These are phyloP conservation scores for Pristionchus exspectatus DNA, from an alignment of 2,888 invertebrate genomes.

Conservation along the genomic window DNA sequence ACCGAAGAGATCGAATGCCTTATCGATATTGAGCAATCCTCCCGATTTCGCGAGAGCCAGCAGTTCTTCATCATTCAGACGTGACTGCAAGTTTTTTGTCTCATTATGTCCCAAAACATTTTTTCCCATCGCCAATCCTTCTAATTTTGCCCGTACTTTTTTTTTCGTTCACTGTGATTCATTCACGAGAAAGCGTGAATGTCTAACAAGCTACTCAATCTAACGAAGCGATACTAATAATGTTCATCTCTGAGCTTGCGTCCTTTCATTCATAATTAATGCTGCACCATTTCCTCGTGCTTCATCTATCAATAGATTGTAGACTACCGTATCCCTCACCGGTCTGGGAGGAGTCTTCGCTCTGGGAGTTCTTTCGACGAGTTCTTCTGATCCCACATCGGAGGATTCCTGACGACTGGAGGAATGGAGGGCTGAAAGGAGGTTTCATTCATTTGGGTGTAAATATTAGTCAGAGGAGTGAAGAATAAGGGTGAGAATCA, in stretches of 20 bases:
- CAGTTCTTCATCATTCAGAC: neutral
- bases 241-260: no score
- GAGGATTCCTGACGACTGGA: neutral
- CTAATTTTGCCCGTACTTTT: no score
- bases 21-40: slow-evolving; percentile 30
- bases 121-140: no score
- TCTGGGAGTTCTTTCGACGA: neutral
- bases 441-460: neutral
- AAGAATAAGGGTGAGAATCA: neutral
- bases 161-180: no score
- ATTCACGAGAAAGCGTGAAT: no score
- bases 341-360: neutral
- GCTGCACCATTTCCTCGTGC: neutral
- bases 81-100: neutral
- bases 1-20: slow-evolving; percentile 26
- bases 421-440: neutral
- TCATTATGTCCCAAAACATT: no score
- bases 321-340: neutral
- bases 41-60: slow-evolving; percentile 7
- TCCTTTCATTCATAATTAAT: neutral
- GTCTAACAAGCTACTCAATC: no score
- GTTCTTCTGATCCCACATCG: neutral
- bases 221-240: no score
- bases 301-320: neutral
- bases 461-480: neutral